Conservation (phyloP, 2,113 vertebrate species). For the Lepus europaeus region DNA sequence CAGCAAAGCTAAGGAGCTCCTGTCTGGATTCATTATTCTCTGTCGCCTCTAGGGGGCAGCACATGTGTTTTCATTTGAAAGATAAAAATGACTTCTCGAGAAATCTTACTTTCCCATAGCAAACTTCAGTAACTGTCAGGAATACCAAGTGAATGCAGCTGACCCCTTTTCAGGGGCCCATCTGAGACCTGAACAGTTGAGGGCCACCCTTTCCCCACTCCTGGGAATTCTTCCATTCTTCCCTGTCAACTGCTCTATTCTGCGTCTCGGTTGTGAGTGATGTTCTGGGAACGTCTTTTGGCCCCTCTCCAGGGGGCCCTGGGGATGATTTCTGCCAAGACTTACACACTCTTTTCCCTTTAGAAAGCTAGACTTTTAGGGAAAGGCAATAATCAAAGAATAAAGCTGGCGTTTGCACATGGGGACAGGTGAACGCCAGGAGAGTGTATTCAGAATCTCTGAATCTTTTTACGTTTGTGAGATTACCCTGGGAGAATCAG, state of each 20-base stretch:
- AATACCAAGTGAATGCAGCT: slow-evolving; percentile 36
- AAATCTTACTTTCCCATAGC: slow-evolving; percentile 12
- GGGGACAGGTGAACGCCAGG: background rate
- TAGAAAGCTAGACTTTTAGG: background rate
- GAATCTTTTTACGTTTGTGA: background rate
- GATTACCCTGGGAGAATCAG: background rate
- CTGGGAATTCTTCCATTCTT: background rate
- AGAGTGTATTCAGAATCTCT: background rate
- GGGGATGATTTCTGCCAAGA: background rate
- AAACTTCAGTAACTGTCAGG: background rate
- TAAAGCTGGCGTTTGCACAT: background rate
- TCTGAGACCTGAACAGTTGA: background rate
- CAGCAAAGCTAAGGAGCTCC: background rate
- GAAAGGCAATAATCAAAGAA: background rate
- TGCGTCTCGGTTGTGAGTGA: background rate
- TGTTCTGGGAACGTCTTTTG: background rate
- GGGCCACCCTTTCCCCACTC: background rate
- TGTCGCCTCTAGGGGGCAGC: slow-evolving; percentile 74
- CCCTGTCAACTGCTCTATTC: background rate
- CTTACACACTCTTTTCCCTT: background rate
- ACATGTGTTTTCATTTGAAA: slow-evolving; percentile 11
- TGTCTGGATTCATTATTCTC: slow-evolving; percentile 34
- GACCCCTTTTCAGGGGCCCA: background rate
- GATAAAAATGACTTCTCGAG: background rate
- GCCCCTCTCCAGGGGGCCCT: background rate